Percentiles rank a stretch among this genome's conserved stretches.
phyloP scores from a whole-genome alignment of 1,140 invertebrate genomes.

The Bombus sylvicola region DNA sequence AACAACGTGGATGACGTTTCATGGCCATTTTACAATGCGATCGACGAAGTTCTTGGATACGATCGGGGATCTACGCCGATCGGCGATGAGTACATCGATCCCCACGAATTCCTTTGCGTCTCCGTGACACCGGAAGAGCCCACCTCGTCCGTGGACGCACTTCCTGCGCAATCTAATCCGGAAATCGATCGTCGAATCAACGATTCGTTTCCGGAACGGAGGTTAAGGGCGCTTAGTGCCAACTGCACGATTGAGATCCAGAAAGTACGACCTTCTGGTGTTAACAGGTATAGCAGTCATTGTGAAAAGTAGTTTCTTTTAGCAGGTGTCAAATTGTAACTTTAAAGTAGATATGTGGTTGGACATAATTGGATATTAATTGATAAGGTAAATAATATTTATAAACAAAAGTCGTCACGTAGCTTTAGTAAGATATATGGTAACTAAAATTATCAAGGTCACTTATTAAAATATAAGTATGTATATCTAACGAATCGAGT shows the following conservation, averaged over 20 bases:
- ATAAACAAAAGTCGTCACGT: too few relatives aligned
- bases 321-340: background rate
- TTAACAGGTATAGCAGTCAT: background rate
- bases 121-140: conserved; percentile 68
- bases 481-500: background rate
- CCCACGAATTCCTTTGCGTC: conserved; percentile 73
- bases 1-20: conserved; percentile 77
- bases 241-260: conserved; percentile 18
- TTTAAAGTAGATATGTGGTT: background rate
- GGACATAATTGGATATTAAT: too few relatives aligned
- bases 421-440: too few relatives aligned
- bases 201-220: background rate
- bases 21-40: conserved; percentile 75
- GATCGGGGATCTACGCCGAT: conserved; percentile 58
- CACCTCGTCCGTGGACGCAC: conserved; percentile 45
- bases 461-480: background rate
- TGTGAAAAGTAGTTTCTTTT: background rate
- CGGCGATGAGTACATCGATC: conserved; percentile 71
- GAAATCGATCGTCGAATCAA: conserved; percentile 35
- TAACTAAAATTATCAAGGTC: too few relatives aligned
- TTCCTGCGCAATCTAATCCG: conserved; percentile 35
- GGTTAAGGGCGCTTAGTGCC: background rate
- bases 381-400: too few relatives aligned
- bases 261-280: background rate
- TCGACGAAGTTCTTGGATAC: conserved; percentile 72